A percentile compares a stretch with the other conserved stretches of the same genome.
Evolutionary conservation across 1,140 invertebrate species (phyloP).

Genomic region (Tyrophagus putrescentiae): DNA sequence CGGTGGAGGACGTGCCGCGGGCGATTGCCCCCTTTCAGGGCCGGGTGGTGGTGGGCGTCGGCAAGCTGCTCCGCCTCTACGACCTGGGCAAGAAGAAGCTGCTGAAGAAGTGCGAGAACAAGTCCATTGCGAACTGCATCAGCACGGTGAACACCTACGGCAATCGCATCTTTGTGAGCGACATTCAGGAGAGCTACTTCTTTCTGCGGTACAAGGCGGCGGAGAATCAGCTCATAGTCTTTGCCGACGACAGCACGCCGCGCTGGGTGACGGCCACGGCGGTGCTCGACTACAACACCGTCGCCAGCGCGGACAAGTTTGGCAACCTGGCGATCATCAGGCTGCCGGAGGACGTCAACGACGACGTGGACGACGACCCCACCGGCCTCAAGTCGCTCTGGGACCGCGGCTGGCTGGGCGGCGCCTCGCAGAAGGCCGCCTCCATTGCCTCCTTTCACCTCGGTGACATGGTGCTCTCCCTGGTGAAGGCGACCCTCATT

Average conservation of each 20-base stretch:
- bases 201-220: slow-evolving; percentile 85
- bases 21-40: slow-evolving; percentile 84
- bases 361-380: slow-evolving; percentile 97
- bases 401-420: slow-evolving; percentile 90
- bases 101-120: slow-evolving; percentile 94
- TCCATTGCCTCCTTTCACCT: slow-evolving; percentile 80
- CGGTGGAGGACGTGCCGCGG: slow-evolving; percentile 80
- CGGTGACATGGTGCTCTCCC: slow-evolving; percentile 78
- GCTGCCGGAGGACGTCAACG: slow-evolving; percentile 71
- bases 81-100: slow-evolving; percentile 95
- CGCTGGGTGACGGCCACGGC: slow-evolving; percentile 83
- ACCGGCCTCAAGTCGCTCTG: slow-evolving; percentile 95
- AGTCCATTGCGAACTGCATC: slow-evolving; percentile 88
- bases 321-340: slow-evolving; percentile 88
- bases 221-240: slow-evolving; percentile 95
- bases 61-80: slow-evolving; percentile 77
- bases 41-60: slow-evolving; percentile 75
- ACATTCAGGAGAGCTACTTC: slow-evolving; percentile 93
- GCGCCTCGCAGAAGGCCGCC: slow-evolving; percentile 93
- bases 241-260: slow-evolving; percentile 93
- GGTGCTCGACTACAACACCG: slow-evolving; percentile 90
- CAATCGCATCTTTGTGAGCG: slow-evolving; percentile 80
- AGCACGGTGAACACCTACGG: slow-evolving; percentile 83
- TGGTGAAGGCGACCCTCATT: slow-evolving; percentile 86
- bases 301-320: slow-evolving; percentile 93